Evolutionary conservation across 2,888 invertebrate genomes (phyloP), one percentile per base, ranked within the genome.

Genomic region (Nyleta sp.): DNA sequence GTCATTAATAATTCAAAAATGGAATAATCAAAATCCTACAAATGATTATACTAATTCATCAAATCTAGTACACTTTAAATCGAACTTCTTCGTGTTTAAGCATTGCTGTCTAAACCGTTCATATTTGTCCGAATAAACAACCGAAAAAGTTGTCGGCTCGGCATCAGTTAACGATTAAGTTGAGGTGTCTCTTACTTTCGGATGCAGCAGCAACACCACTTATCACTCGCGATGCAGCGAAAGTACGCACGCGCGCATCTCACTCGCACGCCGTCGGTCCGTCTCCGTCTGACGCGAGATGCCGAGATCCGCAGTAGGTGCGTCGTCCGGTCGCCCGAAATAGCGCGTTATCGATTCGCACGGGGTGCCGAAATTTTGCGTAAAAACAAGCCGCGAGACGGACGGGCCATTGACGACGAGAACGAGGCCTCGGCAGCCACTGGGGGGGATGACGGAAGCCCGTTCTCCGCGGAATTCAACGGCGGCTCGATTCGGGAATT

Each of bases 171-270:
- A n/a, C n/a, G n/a, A 65, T 73, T 65, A 52, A 44, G 42, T 59
- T 50, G 59, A 17, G 28, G 31, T 60, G 65, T 44, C 50, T 53
- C 74, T 74, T 67, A 74, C 67, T 67, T 74, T 67, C 28, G 46
- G 52, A 60, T 52, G 60, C 60, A 42, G 46, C 67, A 65, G 48
- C 67, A 65, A 62, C 72, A 64, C 71, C 64, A 72, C 65, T 71
- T 71, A 70, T 71, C 64, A 76, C 75, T 68, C 48, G 55, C 50
- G 33, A 64, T 76, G 70, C 67, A 72, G 28, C 72, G 46, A 62
- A 62, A 72, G 50, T 78, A 72, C 77, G 77, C 77, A 72, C 77
- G 77, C 77, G 72, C 77, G 33, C 67, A 50, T 72, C 46, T 72
- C 77, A 67, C 72, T 73, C 22, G 52, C 59, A 33, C 53, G 33